These are phyloP conservation scores for Ochropleura leucogaster DNA, from an alignment of 2,888 invertebrate genomes.

Conservation along the genomic window DNA sequence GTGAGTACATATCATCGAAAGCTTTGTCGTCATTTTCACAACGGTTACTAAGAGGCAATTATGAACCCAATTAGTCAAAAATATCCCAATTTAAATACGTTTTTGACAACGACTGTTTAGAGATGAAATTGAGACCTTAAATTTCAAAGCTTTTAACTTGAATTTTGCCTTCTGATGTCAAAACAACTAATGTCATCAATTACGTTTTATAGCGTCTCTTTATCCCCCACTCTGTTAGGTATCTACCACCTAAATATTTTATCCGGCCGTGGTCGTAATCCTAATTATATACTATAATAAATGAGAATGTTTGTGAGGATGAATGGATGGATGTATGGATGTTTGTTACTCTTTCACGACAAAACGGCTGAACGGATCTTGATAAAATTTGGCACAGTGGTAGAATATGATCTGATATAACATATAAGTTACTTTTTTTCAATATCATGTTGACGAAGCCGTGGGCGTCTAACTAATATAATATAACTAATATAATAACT, in stretches of 20 bases:
- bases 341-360: no score
- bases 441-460: no score
- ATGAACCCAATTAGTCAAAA: neutral
- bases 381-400: no score
- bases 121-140: neutral
- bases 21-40: no score
- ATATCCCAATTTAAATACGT: neutral
- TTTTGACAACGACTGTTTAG: neutral
- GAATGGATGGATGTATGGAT: no score
- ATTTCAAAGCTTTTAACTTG: neutral
- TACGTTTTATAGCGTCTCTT: neutral
- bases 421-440: no score
- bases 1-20: neutral
- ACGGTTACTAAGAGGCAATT: neutral
- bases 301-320: no score
- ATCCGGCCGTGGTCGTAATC: neutral
- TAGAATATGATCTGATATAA: no score
- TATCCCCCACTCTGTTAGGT: neutral
- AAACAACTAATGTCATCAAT: neutral
- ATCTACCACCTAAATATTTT: slow-evolving; percentile 15
- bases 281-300: no score
- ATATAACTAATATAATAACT: no score
- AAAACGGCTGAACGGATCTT: no score
- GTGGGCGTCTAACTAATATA: no score
- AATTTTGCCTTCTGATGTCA: neutral